These are phyloP conservation scores for Microdon myrmicae DNA, from an alignment of 2,888 invertebrate species.

Conservation along the genomic window DNA sequence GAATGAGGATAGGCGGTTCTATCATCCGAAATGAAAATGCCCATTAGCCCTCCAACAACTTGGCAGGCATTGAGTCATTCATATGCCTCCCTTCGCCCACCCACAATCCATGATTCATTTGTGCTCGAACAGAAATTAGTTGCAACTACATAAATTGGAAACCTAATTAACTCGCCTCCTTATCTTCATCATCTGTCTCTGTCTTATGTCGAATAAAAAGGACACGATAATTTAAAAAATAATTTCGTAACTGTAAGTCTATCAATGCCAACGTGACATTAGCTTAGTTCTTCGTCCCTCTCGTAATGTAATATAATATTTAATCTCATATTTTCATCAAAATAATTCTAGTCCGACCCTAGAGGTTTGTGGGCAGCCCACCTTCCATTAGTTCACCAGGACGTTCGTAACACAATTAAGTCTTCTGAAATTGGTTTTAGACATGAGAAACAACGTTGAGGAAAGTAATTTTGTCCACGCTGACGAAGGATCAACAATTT, in stretches of 20 bases:
- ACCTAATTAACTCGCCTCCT: slow-evolving; percentile 43
- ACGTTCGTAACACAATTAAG: slow-evolving; percentile 45
- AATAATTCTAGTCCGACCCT: no score
- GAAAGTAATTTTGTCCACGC: slow-evolving; percentile 28
- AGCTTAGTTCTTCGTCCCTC: no score
- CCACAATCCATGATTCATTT: neutral
- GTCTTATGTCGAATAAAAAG: no score
- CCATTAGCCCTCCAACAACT: slow-evolving; percentile 40
- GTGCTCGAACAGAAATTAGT: slow-evolving; percentile 34
- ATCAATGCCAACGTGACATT: no score
- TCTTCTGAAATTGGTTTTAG: slow-evolving; percentile 46
- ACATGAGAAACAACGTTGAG: slow-evolving; percentile 48
- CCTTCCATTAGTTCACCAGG: no score
- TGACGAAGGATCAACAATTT: no score
- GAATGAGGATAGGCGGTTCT: slow-evolving; percentile 38
- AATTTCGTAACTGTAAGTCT: no score
- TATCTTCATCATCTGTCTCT: slow-evolving; percentile 21
- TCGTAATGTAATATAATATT: no score
- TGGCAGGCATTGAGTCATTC: slow-evolving; percentile 5
- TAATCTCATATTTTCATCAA: no score
- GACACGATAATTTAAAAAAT: no score
- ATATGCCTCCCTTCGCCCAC: neutral
- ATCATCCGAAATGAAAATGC: slow-evolving; percentile 36
- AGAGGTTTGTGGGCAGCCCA: no score
- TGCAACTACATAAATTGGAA: slow-evolving; percentile 51